Conservation (phyloP, 2,797 vertebrate species). For the Tragelaphus oryx region DNA sequence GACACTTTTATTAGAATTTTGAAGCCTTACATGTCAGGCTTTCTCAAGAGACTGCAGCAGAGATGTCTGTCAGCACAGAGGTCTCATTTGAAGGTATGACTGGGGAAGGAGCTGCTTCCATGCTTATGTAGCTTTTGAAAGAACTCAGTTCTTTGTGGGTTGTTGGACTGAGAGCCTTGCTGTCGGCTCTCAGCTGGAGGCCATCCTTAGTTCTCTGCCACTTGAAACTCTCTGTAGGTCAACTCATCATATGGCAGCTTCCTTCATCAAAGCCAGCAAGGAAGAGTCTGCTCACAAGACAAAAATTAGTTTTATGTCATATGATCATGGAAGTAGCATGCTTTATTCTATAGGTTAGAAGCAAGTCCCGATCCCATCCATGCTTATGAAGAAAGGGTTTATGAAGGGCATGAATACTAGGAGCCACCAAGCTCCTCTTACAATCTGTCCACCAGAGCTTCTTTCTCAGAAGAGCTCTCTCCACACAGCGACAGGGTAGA, state of each 20-base stretch:
- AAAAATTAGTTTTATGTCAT: neutral
- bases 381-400: neutral
- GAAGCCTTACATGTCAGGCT: neutral
- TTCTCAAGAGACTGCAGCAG: neutral
- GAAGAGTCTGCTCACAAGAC: neutral
- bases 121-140: neutral
- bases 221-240: neutral
- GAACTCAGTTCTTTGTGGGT: neutral
- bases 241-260: neutral
- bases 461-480: neutral
- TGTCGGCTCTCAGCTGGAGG: neutral
- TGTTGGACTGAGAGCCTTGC: neutral
- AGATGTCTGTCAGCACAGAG: neutral
- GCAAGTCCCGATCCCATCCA: neutral
- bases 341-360: neutral
- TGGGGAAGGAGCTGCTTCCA: neutral
- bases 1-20: neutral
- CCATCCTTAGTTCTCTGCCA: neutral
- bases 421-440: neutral
- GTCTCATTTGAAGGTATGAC: neutral
- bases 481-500: neutral
- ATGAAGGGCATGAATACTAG: neutral
- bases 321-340: neutral
- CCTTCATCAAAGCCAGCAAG: neutral
- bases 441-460: neutral